Evolutionary conservation across 2,888 invertebrate species (phyloP), one percentile per base, ranked within the genome.

Genomic region (Scaptomyza reducta): DNA sequence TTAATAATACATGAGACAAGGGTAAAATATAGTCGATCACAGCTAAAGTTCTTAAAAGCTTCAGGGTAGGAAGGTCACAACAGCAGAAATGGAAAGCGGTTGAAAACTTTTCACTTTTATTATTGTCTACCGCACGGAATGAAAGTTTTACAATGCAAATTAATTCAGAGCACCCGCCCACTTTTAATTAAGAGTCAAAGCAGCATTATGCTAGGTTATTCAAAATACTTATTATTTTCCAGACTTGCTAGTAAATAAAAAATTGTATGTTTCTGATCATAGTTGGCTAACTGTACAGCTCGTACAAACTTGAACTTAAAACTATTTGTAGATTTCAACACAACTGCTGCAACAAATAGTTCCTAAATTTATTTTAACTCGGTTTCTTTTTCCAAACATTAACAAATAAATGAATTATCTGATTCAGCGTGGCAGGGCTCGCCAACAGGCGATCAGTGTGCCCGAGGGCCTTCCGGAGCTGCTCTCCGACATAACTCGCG

Each of bases 401-500:
- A 18, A 1, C 22, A 10, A n/a, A 13, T 18, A 13, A 0, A 27
- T 91, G 91, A 87, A 91, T 63, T 91, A 89, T 40, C 68, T 91
- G 0, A 70, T 89, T 3, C 89, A 91, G 66, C 89, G 87, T 4
- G 91, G 90, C 18, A 89, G 88, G 64, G 56, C 88, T 9, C 88
- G 87, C 10, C 83, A 88, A 9, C 88, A 90, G 68, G 83, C 89
- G 0, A 87, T 91, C 10, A 81, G 79, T 6, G 89, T 95, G 25
- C 96, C 96, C 0, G 93, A 94, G 57, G 96, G 96, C 0, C 90
- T 96, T 4, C 92, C 93, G 6, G 96, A 96, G 83, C 90, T 96
- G 45, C 94, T 96, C 92, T 92, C 93, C 46, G 96, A 96, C 89
- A 95, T 96, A 70, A 94, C 95, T 0, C 93, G 96, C 69, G 96